A percentile compares a stretch with the other conserved stretches of the same genome.
Evolutionary conservation across 2,888 invertebrate species (phyloP).

Genomic region (Nemapogon koenigi): DNA sequence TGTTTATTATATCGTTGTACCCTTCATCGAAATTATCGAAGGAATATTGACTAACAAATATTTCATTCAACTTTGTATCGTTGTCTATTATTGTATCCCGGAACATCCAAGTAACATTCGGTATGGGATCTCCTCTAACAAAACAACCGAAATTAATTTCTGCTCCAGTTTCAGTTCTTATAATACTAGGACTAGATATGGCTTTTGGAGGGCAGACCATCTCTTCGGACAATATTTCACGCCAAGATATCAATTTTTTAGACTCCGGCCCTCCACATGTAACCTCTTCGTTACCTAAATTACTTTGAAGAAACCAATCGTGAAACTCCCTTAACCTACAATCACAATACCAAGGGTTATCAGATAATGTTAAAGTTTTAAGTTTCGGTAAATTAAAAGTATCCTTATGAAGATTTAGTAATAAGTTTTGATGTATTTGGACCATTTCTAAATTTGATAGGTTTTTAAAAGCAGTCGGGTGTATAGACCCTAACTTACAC

Average conservation of each 20-base stretch:
- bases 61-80: constrained; percentile 34
- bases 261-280: constrained; percentile 74
- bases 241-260: constrained; percentile 74
- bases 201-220: constrained; percentile 85
- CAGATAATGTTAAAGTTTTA: constrained; percentile 80
- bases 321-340: constrained; percentile 84
- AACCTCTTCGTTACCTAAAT: constrained; percentile 77
- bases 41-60: constrained; percentile 34
- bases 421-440: constrained; percentile 80
- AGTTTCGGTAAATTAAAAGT: constrained; percentile 59
- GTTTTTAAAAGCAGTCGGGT: constrained; percentile 77
- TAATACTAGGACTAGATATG: constrained; percentile 59
- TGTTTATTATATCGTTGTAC: constrained; percentile 43
- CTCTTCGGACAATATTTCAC: constrained; percentile 72
- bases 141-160: constrained; percentile 84
- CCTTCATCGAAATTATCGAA: constrained; percentile 38
- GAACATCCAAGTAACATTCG: constrained; percentile 79
- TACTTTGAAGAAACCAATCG: constrained; percentile 80
- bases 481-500: constrained; percentile 76
- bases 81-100: constrained; percentile 63
- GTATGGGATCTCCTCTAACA: constrained; percentile 81
- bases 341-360: constrained; percentile 91
- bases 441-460: constrained; percentile 81
- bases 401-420: constrained; percentile 67
- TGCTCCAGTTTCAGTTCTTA: constrained; percentile 78